Evolutionary conservation across 2,888 invertebrate genomes (phyloP).

Genomic region (Plebejus argus): DNA sequence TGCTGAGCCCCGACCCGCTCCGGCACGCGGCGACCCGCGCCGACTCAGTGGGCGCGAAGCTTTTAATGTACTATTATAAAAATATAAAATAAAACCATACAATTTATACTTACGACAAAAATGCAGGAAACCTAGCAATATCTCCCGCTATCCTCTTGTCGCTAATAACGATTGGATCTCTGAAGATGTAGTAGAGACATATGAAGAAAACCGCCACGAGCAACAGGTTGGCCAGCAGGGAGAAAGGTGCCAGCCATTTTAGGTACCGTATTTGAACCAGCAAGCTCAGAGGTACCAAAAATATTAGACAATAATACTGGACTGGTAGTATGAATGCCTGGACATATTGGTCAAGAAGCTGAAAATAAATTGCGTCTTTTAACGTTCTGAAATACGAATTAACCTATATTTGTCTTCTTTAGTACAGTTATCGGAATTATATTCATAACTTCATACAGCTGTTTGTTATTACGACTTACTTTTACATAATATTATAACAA

Average conservation of each 20-base stretch:
- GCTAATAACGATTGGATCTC: slow-evolving; percentile 61
- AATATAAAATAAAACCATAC: too few species aligned
- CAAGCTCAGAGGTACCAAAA: slow-evolving; percentile 64
- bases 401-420: background rate
- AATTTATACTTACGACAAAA: slow-evolving; percentile 83
- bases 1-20: too few species aligned
- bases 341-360: slow-evolving; percentile 68
- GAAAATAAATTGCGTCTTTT: slow-evolving; percentile 46
- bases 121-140: slow-evolving; percentile 86
- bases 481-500: background rate
- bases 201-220: slow-evolving; percentile 89
- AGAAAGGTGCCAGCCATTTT: slow-evolving; percentile 92
- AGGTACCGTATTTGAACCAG: slow-evolving; percentile 85
- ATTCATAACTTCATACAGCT: background rate
- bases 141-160: slow-evolving; percentile 79
- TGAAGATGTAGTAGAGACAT: slow-evolving; percentile 91
- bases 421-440: too few species aligned
- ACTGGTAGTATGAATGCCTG: slow-evolving; percentile 55
- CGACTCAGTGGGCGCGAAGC: too few species aligned
- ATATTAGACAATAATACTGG: slow-evolving; percentile 66
- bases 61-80: too few species aligned
- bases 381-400: background rate
- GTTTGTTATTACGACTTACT: background rate
- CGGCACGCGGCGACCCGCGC: too few species aligned
- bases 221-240: slow-evolving; percentile 90